Evolutionary conservation across 2,888 invertebrate genomes (phyloP), one percentile per base, ranked within the genome.

Genomic region (Omphaloscelis lunosa): DNA sequence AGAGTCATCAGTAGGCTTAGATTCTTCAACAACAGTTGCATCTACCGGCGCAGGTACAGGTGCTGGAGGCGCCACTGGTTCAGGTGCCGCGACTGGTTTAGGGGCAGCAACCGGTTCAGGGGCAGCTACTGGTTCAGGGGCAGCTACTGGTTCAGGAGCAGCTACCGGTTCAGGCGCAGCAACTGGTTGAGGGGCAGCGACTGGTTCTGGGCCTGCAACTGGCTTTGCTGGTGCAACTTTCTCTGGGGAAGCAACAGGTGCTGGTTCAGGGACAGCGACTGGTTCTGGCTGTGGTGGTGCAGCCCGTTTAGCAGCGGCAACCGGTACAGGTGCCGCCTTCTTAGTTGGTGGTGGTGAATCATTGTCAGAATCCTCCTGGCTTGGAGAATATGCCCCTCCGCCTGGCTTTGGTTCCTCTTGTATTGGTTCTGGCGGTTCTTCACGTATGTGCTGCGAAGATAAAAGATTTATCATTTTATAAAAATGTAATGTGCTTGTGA

Each of bases 401-500:
- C 75, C 83, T 15, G 88, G 84, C 63, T 92, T 92, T 0, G 84
- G 70, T 27, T 94, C 93, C 71, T 94, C 94, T 45, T 83, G 86
- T 63, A 95, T 95, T 0, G 91, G 88, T 72, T 95, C 94, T 0
- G 93, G 93, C 17, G 93, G 91, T 29, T 95, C 95, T 69, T 95
- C 92, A 34, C 91, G 92, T 45, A 90, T 61, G 8, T 87, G 75
- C 93, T 94, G 53, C 11, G 68, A 62, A 51, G 8, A 51, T 23
- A 61, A 1, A 27, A 69, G 11, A 20, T 72, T 39, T 9, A 17
- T 11, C 11, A 5, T 77, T 59, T 34, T 29, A 29, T 20, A 75
- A 9, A 3, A 0, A 53, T 53, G 15, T 29, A 20, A 62, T 27
- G 27, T 39, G n/a, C 27, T 27, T 41, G 9, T 34, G 15, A 27